These are phyloP conservation scores for Cataglyphis livida DNA, from an alignment of 2,888 invertebrate species.

Conservation along the genomic window DNA sequence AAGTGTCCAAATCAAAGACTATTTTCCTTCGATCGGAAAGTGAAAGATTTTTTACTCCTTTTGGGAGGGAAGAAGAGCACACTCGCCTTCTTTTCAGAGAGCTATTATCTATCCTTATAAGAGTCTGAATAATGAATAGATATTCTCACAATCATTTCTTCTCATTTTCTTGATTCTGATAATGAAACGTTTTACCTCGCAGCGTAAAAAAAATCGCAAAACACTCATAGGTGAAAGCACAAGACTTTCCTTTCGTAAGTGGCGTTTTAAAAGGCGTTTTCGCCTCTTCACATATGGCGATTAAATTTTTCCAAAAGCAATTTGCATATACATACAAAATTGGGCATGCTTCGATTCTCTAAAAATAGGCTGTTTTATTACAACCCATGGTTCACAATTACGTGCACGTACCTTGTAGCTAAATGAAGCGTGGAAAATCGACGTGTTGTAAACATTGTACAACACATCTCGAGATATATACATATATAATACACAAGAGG, in stretches of 20 bases:
- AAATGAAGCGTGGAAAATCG: constrained; percentile 33
- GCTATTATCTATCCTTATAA: constrained; percentile 44
- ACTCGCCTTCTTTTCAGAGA: constrained; percentile 20
- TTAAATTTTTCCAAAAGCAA: constrained; percentile 35
- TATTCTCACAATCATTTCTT: constrained; percentile 55
- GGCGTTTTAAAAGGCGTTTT: not conserved
- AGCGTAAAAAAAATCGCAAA: not conserved
- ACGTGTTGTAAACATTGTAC: not conserved
- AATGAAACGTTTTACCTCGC: constrained; percentile 52
- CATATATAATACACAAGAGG: too few species aligned
- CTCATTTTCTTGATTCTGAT: constrained; percentile 51
- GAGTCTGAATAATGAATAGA: constrained; percentile 56
- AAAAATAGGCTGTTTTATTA: constrained; percentile 44
- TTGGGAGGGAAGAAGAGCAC: not conserved
- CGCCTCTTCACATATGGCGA: not conserved
- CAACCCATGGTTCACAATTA: constrained; percentile 28
- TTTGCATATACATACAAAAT: constrained; percentile 15
- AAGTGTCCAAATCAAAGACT: constrained; percentile 18
- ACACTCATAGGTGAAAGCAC: not conserved
- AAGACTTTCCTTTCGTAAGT: not conserved
- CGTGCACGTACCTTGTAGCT: constrained; percentile 32
- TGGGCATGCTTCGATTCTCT: constrained; percentile 33
- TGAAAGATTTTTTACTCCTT: not conserved
- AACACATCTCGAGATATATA: not conserved
- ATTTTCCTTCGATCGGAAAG: constrained; percentile 16